Evolutionary conservation across 2,797 vertebrate species (phyloP).

Genomic region (Pogoniulus pusillus): DNA sequence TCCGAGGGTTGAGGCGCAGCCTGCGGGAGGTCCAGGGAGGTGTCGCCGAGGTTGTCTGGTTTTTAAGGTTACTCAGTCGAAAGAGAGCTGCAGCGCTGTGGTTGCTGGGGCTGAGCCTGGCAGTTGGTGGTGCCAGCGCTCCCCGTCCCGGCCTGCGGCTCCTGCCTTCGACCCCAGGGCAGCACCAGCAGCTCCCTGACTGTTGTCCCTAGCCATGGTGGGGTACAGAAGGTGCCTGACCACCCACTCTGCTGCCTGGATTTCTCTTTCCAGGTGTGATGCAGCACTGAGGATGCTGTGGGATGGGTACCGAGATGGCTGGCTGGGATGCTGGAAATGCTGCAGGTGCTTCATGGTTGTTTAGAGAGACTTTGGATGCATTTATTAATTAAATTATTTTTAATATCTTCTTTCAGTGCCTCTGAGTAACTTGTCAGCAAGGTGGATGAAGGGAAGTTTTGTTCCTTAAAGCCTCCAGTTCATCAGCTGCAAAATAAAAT

Average conservation of each 20-base stretch:
- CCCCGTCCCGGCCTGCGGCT: background rate
- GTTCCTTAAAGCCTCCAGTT: background rate
- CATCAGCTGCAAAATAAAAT: background rate
- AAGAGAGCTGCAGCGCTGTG: background rate
- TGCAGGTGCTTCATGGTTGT: background rate
- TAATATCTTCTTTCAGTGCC: background rate
- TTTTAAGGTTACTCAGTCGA: background rate
- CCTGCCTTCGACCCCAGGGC: too few relatives aligned
- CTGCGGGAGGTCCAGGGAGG: background rate
- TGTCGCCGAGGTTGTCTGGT: background rate
- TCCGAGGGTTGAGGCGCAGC: slow-evolving; percentile 11
- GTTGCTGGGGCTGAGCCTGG: accelerated
- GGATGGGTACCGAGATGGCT: background rate
- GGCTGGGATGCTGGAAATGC: background rate
- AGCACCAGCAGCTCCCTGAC: background rate
- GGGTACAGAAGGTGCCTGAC: accelerated
- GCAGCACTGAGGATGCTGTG: background rate
- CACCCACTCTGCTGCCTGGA: background rate
- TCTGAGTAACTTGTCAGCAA: accelerated
- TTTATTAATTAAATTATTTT: background rate
- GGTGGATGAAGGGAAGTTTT: background rate
- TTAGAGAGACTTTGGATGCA: background rate
- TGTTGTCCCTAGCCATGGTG: background rate
- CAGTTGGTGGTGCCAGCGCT: background rate
- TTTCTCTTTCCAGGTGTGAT: background rate